phyloP scores from a whole-genome alignment of 2,797 vertebrate species.

The Atherinosoma microstoma region DNA sequence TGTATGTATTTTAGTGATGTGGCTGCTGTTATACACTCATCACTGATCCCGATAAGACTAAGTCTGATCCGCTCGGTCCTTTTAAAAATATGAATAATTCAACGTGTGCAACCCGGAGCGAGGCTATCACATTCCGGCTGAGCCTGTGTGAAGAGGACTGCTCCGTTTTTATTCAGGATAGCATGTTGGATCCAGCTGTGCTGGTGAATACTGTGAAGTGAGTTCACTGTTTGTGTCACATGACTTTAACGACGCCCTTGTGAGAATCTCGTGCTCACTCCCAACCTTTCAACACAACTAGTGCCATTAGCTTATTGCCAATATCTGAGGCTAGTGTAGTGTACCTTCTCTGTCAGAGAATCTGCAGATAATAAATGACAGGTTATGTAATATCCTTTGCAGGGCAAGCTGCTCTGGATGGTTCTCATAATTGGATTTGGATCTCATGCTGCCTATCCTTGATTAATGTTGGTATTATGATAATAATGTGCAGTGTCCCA shows the following conservation, averaged over 20 bases:
- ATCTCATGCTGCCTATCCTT: slow-evolving; percentile 31
- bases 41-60: slow-evolving; percentile 22
- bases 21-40: background rate
- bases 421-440: slow-evolving; percentile 65
- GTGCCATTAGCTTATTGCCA: slow-evolving; percentile 5
- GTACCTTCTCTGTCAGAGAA: background rate
- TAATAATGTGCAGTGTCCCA: slow-evolving; percentile 14
- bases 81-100: slow-evolving; percentile 69
- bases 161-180: background rate
- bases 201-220: background rate
- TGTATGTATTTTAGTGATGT: slow-evolving; percentile 17
- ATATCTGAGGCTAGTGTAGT: background rate
- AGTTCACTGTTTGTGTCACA: slow-evolving; percentile 72
- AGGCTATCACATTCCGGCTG: slow-evolving; percentile 38
- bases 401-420: slow-evolving; percentile 38
- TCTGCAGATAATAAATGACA: slow-evolving; percentile 7
- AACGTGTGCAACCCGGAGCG: slow-evolving; percentile 53
- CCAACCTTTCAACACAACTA: background rate
- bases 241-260: slow-evolving; percentile 74
- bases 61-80: slow-evolving; percentile 20
- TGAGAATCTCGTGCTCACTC: slow-evolving; percentile 73
- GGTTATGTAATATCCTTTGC: slow-evolving; percentile 37
- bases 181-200: slow-evolving; percentile 37
- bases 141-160: slow-evolving; percentile 2
- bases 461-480: slow-evolving; percentile 17